Base-by-base conservation (phyloP, 92 coral and sea anemone species). In the Chrysogorgia sp. region DNA sequence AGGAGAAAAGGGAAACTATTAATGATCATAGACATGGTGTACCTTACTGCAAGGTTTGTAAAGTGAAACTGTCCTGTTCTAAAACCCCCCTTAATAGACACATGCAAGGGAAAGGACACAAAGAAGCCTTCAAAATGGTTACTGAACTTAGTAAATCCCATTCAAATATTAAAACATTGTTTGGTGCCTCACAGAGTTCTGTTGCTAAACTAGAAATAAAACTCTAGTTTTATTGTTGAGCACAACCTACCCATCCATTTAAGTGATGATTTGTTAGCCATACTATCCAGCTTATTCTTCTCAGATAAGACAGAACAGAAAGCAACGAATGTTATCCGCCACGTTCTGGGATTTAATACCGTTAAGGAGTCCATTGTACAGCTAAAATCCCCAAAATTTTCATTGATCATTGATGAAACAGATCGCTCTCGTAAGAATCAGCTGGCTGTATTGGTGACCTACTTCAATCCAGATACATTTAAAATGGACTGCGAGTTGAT, bases 21-120 rank as follows among this genome's bases (percentile, higher is more conserved):
- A n/a, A n/a, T n/a, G n/a, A n/a, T n/a, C n/a, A n/a, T n/a, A n/a
- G n/a, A n/a, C n/a, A n/a, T n/a, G n/a, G n/a, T n/a, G n/a, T n/a
- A n/a, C n/a, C n/a, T n/a, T n/a, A n/a, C n/a, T 67, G 74, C 74
- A 67, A 41, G 33, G 74, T 67, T 0, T 67, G 74, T 41, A 40
- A 67, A 23, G 56, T 63, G 19, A 32, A 63, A 20, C 26, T 63
- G 2, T 63, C 70, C 26, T 63, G 70, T 63, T 62, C 68, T 4
- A 66, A 66, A 66, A 20, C 26, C 8, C 50, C 74, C 40, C 2
- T 66, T 66, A 34, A 3, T 1, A 66, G 72, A 65, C 72, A 65
- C 50, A 65, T 33, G 47, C 7, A 65, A 40, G 72, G 25, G 2
- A 34, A 65, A 65, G 49, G 53, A 65, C 49, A 65, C 12, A 33